A percentile compares a stretch with the other conserved stretches of the same genome.
These are phyloP conservation scores for Amblyteles armatorius DNA, from an alignment of 2,888 invertebrate species.

Conservation along the genomic window DNA sequence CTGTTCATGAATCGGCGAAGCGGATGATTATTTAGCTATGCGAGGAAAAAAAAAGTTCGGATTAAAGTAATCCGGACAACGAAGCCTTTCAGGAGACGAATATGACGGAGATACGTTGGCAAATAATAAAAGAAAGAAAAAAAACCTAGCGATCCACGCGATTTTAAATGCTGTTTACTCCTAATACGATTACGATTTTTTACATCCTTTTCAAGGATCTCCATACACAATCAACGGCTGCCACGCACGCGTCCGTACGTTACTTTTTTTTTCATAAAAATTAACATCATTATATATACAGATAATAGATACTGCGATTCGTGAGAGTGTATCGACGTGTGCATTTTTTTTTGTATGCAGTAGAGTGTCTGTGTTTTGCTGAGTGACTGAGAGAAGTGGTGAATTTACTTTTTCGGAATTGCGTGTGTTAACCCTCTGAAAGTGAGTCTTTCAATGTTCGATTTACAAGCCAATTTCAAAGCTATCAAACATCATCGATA, in stretches of 20 bases:
- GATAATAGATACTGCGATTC: conserved; percentile 51
- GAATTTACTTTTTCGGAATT: conserved; percentile 26
- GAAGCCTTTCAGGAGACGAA: conserved; percentile 16
- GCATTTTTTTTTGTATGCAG: conserved; percentile 29
- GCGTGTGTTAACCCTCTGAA: not conserved
- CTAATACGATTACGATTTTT: conserved; percentile 70
- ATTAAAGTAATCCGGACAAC: conserved; percentile 21
- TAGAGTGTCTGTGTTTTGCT: conserved; percentile 10
- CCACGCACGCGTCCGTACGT: conserved; percentile 43
- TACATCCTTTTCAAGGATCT: conserved; percentile 82
- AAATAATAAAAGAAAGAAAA: conserved; percentile 2
- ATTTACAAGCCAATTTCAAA: not conserved
- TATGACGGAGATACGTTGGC: conserved; percentile 8
- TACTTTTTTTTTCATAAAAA: conserved; percentile 8
- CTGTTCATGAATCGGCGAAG: conserved; percentile 3
- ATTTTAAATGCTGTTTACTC: conserved; percentile 73
- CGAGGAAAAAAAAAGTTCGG: not conserved
- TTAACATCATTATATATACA: conserved; percentile 49
- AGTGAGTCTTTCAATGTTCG: not conserved
- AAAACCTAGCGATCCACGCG: conserved; percentile 70
- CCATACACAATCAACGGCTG: conserved; percentile 47
- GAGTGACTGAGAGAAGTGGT: conserved; percentile 18
- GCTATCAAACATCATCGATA: not conserved
- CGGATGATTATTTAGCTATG: not conserved
- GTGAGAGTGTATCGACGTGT: conserved; percentile 25